Percentiles rank a stretch among this genome's conserved stretches.
phyloP scores from a whole-genome alignment of 1,140 invertebrate genomes.

The Heterodera carotae region DNA sequence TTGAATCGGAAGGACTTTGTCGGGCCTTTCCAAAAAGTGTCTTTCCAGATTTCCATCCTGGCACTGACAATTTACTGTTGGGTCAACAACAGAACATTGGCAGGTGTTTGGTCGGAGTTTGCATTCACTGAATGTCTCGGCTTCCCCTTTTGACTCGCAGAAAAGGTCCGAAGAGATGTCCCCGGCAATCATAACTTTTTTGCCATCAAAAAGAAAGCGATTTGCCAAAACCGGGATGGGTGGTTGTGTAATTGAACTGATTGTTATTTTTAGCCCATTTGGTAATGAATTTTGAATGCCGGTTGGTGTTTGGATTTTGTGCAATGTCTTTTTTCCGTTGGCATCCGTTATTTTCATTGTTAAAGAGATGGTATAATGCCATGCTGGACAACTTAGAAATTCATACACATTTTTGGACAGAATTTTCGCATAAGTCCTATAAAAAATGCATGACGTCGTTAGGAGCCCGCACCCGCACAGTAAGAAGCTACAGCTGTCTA shows the following conservation, averaged over 20 bases:
- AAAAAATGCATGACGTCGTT: slow-evolving; percentile 9
- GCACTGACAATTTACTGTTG: too few species aligned
- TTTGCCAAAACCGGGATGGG: not conserved
- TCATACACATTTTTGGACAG: slow-evolving; percentile 6
- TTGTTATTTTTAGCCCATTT: not conserved
- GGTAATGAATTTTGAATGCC: not conserved
- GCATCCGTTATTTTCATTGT: not conserved
- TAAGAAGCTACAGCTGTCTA: slow-evolving; percentile 12
- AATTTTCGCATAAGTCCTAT: not conserved
- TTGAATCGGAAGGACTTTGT: too few species aligned
- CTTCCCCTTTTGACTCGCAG: not conserved
- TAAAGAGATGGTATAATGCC: not conserved
- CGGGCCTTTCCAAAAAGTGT: too few species aligned
- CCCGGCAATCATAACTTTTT: not conserved
- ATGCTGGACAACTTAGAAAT: not conserved
- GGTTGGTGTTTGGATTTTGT: not conserved
- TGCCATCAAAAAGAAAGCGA: not conserved
- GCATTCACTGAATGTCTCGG: not conserved
- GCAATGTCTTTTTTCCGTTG: not conserved
- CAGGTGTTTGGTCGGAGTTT: too few species aligned
- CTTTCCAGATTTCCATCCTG: too few species aligned
- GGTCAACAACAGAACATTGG: too few species aligned
- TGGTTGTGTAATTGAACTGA: not conserved
- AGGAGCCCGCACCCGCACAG: slow-evolving; percentile 7
- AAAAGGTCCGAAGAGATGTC: not conserved